Base-by-base conservation (phyloP, 2,888 invertebrate genomes). In the Melikaiella ostensackeni region DNA sequence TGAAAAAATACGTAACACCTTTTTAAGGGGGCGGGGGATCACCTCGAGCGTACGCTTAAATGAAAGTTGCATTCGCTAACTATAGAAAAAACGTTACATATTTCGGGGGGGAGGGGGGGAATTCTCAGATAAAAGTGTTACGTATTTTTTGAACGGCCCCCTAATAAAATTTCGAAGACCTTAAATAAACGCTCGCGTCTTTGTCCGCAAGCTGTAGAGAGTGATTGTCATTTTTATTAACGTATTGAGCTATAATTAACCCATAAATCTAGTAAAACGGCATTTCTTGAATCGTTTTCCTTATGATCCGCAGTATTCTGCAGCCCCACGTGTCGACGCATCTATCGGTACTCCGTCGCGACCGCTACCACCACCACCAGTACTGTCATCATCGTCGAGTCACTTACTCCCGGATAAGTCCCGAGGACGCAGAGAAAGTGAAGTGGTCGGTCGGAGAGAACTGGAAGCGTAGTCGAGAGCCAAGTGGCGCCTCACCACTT, bases 211-310 rank as follows among this genome's bases (percentile, higher is more conserved):
- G 27, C 27, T 27, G 59, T 27, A 6, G 5, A 59, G 59, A 59
- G 59, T 59, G 27, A 59, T 59, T 59, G 24, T 27, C 13, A 27
- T 7, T 24, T 16, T 59, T 13, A 55, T 59, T 13, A 1, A 24
- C 27, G 27, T 11, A 59, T 59, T 4, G 27, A 24, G 59, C 59
- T 59, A 59, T 27, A 59, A 59, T 27, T 55, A 27, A 59, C 21
- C 59, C 38, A 21, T 33, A 66, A 66, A 33, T 66, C 16, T 24
- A 24, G 35, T 33, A 27, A 83, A 84, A 80, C 84, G 77, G 81
- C 85, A 84, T 84, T 84, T 80, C 85, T 85, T 78, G 81, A 84
- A 85, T 85, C 83, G 82, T 84, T 82, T 82, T 82, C 82, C 24
- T 84, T 85, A 84, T 85, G 85, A 84, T 85, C 83, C 84, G 81